Base-by-base conservation (phyloP, 2,888 invertebrate species). In the Scelioninae gen. 1 region DNA sequence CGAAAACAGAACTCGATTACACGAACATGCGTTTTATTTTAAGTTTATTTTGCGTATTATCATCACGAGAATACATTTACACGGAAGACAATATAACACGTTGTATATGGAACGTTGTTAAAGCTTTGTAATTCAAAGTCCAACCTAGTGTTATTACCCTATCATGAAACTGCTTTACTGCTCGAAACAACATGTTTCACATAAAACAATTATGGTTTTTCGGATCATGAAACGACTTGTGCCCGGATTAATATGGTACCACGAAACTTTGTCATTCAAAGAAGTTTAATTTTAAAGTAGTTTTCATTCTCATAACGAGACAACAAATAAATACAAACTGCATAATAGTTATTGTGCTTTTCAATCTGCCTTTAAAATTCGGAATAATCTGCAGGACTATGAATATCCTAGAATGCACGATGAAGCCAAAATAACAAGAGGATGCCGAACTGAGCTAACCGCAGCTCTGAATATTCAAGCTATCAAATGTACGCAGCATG, bases 151-250 rank as follows among this genome's bases (percentile, higher is more conserved):
- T 72, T 78, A 78, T 78, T 78, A 65, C 71, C 65, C 65, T 51
- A 65, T 78, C 78, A 11, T 78, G 65, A 78, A 65, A 72, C 71
- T 72, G 78, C 71, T 78, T 71, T 72, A 78, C 65, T 51, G 78
- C 65, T 49, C 55, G 65, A 65, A 78, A 65, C 71, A 71, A 58
- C 71, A 56, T 78, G 56, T 71, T 77, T 63, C 78, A n/a, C 69
- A 63, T 69, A 69, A 78, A 78, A 78, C 78, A 78, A 71, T 78
- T 63, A 78, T 49, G 69, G 56, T 78, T 65, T 78, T 78, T 71
- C 56, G 49, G 63, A 71, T 71, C 56, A 40, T 78, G 63, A 78
- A 65, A 72, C 40, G 34, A 32, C 51, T 47, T 5, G 43, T 15
- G 43, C 31, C 45, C 34, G 40, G 53, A 55, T 68, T 77, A 68